Evolutionary conservation across 2,797 vertebrate genomes (phyloP).

Genomic region (Sebastes melanostomus): DNA sequence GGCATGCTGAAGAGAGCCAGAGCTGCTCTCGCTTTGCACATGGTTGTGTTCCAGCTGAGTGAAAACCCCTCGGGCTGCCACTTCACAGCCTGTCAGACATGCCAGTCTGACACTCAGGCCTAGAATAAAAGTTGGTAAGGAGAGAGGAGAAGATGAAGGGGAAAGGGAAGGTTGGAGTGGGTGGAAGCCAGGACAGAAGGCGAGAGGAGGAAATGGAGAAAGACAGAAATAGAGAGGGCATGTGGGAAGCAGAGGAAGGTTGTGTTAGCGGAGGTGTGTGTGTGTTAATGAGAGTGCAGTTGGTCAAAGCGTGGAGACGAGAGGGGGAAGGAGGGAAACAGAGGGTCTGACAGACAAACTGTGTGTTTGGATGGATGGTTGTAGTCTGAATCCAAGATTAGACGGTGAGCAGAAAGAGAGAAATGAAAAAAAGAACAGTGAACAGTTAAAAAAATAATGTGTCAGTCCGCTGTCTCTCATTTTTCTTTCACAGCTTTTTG

Average conservation of each 20-base stretch:
- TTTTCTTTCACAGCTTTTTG: constrained; percentile 6
- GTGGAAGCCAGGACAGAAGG: constrained; percentile 1
- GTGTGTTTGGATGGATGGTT: background rate
- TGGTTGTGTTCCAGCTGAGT: constrained; percentile 47
- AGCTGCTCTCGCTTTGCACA: constrained; percentile 35
- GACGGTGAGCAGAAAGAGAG: background rate
- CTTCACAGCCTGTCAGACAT: constrained; percentile 61
- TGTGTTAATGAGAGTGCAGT: constrained; percentile 33
- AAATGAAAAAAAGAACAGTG: background rate
- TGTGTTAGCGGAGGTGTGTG: background rate
- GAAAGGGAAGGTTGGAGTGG: background rate
- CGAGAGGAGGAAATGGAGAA: background rate
- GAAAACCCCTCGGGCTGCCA: constrained; percentile 31
- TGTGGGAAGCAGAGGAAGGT: constrained; percentile 10
- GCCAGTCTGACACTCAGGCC: constrained; percentile 41
- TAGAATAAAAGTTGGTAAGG: constrained; percentile 16
- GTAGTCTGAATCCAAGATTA: background rate
- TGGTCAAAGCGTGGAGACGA: constrained; percentile 7
- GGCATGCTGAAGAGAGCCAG: background rate
- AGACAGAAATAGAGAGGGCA: constrained; percentile 18
- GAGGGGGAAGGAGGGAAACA: background rate
- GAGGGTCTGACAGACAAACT: background rate
- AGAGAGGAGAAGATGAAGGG: background rate
- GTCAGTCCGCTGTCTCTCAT: background rate
- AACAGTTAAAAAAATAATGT: background rate